phyloP scores from a whole-genome alignment of 2,797 vertebrate genomes.

The Cryptoblepharus egeriae region DNA sequence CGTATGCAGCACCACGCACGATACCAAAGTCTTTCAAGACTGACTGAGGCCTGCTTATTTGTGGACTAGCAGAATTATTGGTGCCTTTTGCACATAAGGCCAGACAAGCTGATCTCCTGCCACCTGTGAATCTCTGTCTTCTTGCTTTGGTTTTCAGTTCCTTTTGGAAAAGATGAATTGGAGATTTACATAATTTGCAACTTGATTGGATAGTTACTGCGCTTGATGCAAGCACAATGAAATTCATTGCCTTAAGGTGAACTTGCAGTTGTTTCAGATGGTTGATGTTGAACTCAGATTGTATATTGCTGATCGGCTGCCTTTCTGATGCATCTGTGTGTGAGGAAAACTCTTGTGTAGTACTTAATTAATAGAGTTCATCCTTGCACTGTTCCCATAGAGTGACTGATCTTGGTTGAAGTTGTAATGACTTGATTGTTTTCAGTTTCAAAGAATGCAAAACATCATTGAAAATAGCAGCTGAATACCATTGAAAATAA shows the following conservation, averaged over 20 bases:
- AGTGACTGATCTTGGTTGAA: neutral
- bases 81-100: neutral
- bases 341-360: neutral
- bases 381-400: neutral
- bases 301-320: neutral
- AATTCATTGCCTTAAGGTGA: neutral
- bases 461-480: no score
- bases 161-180: neutral
- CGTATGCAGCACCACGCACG: no score
- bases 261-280: neutral
- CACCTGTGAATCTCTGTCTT: neutral
- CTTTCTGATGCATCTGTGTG: neutral
- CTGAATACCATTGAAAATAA: no score
- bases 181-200: neutral
- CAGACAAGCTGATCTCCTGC: neutral
- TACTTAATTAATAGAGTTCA: neutral
- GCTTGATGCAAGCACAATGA: neutral
- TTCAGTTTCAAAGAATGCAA: neutral
- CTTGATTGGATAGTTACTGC: neutral
- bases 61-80: neutral
- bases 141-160: neutral
- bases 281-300: neutral
- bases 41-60: no score
- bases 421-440: neutral
- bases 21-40: no score